These are phyloP conservation scores for Zhuqinia jingwanae DNA, from an alignment of 2,888 invertebrate genomes.

Conservation along the genomic window DNA sequence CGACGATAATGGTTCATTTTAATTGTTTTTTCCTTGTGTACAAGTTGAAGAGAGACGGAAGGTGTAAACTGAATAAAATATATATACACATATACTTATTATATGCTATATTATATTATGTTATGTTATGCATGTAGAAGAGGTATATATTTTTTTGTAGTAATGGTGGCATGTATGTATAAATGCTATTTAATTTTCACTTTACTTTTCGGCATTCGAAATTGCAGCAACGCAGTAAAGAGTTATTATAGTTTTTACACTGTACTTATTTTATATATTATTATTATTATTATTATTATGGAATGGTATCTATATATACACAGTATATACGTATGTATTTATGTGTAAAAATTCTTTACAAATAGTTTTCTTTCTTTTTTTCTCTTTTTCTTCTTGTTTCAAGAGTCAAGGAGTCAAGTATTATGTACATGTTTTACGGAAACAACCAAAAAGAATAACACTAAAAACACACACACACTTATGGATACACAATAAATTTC, in stretches of 20 bases:
- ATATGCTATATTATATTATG: no score
- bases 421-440: background rate
- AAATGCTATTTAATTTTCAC: conserved; percentile 18
- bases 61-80: conserved; percentile 10
- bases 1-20: conserved; percentile 15
- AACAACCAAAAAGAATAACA: background rate
- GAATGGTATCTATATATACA: conserved; percentile 6
- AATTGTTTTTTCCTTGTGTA: background rate
- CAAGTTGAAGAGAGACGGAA: background rate
- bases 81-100: no score
- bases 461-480: conserved; percentile 21
- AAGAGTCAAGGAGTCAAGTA: background rate
- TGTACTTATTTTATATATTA: background rate
- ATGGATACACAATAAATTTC: background rate
- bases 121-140: no score
- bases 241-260: background rate
- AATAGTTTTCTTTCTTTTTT: background rate
- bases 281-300: background rate
- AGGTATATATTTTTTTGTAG: conserved; percentile 6
- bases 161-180: background rate
- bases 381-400: no score
- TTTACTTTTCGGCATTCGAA: conserved; percentile 12
- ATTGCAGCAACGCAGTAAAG: background rate
- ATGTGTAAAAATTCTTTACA: conserved; percentile 16
- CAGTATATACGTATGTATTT: background rate